phyloP scores from a whole-genome alignment of 1,140 invertebrate genomes.

The Physella acuta region DNA sequence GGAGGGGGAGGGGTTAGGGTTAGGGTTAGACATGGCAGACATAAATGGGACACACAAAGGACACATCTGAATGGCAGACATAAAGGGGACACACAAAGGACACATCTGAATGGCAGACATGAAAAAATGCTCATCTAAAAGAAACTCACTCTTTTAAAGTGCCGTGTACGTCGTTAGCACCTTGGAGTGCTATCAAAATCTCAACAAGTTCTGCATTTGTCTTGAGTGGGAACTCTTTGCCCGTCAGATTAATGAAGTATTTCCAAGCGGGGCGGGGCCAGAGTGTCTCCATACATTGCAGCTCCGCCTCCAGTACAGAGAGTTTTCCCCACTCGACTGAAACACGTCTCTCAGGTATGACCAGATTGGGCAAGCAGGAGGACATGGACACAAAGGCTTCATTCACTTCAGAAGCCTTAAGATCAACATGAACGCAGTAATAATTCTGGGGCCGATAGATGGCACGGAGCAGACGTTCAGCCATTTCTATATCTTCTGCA shows the following conservation, averaged over 20 bases:
- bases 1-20: too few species aligned
- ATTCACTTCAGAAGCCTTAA: constrained; percentile 30
- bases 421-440: constrained; percentile 53
- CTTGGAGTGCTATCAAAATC: neutral
- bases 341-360: constrained; percentile 33
- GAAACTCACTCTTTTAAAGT: neutral
- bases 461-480: constrained; percentile 31
- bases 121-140: too few species aligned
- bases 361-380: constrained; percentile 43
- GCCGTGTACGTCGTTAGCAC: constrained; percentile 8
- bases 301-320: constrained; percentile 44
- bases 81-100: too few species aligned
- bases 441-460: constrained; percentile 53
- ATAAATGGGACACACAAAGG: too few species aligned
- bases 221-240: constrained; percentile 19
- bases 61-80: too few species aligned
- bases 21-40: too few species aligned
- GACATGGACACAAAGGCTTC: constrained; percentile 26
- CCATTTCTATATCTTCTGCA: constrained; percentile 42
- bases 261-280: constrained; percentile 27
- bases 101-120: too few species aligned
- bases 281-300: constrained; percentile 51
- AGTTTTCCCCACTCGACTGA: constrained; percentile 40
- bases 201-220: constrained; percentile 4
- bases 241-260: constrained; percentile 19